Conservation (phyloP, 2,113 vertebrate species). For the Oophaga pumilio region DNA sequence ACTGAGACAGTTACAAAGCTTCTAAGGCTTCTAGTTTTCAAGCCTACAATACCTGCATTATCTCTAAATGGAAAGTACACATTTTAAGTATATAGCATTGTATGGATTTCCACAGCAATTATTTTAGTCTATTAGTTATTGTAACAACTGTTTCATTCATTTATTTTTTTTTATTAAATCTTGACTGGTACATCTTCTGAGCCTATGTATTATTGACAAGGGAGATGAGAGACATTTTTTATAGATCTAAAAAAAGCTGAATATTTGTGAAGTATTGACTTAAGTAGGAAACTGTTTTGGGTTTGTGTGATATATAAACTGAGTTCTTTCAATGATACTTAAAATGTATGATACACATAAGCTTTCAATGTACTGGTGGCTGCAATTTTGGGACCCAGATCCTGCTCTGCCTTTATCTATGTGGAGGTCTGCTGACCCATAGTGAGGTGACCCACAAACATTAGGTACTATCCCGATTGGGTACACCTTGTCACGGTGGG, state of each 20-base stretch:
- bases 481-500: too few species aligned
- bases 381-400: too few species aligned
- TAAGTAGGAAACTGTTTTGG: neutral
- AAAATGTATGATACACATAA: neutral
- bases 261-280: neutral
- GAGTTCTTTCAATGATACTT: neutral
- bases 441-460: too few species aligned
- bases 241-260: neutral
- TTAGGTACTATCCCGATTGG: too few species aligned
- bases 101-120: slow-evolving; percentile 14
- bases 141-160: neutral
- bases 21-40: neutral
- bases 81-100: neutral
- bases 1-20: slow-evolving; percentile 17
- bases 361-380: too few species aligned
- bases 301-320: neutral
- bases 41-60: neutral
- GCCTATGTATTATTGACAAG: neutral
- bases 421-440: too few species aligned
- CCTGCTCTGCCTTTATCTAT: too few species aligned
- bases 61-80: neutral
- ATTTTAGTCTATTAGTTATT: neutral
- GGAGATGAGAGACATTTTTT: neutral
- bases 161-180: neutral
- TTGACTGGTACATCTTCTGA: neutral